These are phyloP conservation scores for Diabrotica virgifera DNA, from an alignment of 1,140 invertebrate species.

Conservation along the genomic window DNA sequence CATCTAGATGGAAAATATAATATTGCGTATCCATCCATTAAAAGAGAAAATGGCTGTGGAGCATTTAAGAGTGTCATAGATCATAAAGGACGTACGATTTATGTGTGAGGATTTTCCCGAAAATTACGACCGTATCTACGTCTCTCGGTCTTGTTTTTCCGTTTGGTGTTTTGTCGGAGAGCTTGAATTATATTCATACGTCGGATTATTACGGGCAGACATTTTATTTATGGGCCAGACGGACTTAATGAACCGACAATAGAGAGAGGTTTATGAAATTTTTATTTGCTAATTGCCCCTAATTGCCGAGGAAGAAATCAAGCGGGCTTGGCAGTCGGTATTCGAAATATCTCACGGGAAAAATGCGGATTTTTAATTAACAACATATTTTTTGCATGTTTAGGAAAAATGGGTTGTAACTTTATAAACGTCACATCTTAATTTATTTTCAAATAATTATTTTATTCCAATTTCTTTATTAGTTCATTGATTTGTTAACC, in stretches of 20 bases:
- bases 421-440: too few relatives aligned
- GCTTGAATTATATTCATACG: slow-evolving; percentile 8
- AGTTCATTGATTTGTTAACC: too few relatives aligned
- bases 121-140: not conserved
- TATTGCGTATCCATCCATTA: not conserved
- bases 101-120: not conserved
- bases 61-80: slow-evolving; percentile 2
- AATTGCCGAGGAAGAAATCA: too few relatives aligned
- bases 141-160: not conserved
- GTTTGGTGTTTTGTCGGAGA: not conserved
- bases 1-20: not conserved
- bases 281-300: too few relatives aligned
- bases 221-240: slow-evolving; percentile 3
- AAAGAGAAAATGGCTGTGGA: not conserved
- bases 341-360: too few relatives aligned
- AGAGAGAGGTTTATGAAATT: too few relatives aligned
- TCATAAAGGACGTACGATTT: not conserved
- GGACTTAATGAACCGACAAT: not conserved
- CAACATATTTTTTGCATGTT: too few relatives aligned
- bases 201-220: slow-evolving; percentile 3
- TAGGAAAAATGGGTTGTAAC: too few relatives aligned
- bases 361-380: too few relatives aligned
- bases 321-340: too few relatives aligned
- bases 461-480: too few relatives aligned
- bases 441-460: too few relatives aligned